Evolutionary conservation across 2,797 vertebrate species (phyloP).

Genomic region (Crypturellus tataupa): DNA sequence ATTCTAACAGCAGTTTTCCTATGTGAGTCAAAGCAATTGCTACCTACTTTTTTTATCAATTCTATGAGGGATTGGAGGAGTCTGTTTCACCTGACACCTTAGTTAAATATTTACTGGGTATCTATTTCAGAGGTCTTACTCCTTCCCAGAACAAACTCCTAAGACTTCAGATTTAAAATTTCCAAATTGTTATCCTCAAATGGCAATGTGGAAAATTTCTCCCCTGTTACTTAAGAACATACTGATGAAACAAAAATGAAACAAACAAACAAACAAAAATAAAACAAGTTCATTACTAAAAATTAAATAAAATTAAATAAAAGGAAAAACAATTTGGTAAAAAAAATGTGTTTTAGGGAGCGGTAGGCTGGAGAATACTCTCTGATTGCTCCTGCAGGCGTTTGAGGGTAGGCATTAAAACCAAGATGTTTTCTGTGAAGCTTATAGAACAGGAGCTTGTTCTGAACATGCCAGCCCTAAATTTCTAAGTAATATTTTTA

Average conservation of each 20-base stretch:
- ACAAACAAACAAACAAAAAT: background rate
- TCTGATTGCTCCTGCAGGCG: background rate
- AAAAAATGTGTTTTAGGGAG: background rate
- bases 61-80: background rate
- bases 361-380: background rate
- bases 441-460: background rate
- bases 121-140: background rate
- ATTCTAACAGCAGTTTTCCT: background rate
- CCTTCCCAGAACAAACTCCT: accelerated
- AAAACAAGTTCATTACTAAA: background rate
- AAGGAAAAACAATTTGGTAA: accelerated
- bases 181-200: background rate
- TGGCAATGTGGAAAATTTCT: accelerated
- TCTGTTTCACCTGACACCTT: background rate
- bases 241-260: background rate
- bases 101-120: background rate
- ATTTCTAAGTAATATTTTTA: background rate
- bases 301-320: background rate
- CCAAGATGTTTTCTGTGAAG: background rate
- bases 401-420: background rate
- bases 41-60: background rate
- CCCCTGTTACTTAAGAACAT: background rate
- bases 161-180: background rate
- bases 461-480: background rate
- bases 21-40: accelerated